A percentile compares a stretch with the other conserved stretches of the same genome.
Conservation (phyloP, 1,140 invertebrate species). For the Macrocentrus cingulum region DNA sequence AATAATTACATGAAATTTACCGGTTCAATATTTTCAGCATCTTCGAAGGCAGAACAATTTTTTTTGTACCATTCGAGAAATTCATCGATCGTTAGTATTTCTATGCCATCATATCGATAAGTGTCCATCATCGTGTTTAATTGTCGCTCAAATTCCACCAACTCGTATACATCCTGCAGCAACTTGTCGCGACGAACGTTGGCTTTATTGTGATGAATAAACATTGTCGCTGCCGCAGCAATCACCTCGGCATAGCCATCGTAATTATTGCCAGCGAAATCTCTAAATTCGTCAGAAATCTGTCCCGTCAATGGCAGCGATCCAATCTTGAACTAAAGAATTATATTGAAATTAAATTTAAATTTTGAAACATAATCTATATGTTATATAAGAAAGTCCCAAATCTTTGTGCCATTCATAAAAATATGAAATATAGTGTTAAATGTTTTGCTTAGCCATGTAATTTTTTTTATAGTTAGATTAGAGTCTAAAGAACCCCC, state of each 20-base stretch:
- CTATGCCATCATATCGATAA: too few species aligned
- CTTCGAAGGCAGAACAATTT: not conserved
- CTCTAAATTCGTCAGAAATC: slow-evolving; percentile 21
- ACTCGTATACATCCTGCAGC: slow-evolving; percentile 12
- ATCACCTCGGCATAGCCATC: not conserved
- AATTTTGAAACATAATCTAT: too few species aligned
- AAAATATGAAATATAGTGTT: too few species aligned
- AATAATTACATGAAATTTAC: too few species aligned
- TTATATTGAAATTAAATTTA: too few species aligned
- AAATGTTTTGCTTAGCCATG: too few species aligned
- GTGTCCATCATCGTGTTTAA: slow-evolving; percentile 20
- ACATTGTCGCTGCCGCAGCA: not conserved
- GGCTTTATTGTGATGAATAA: slow-evolving; percentile 21
- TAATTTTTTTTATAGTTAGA: too few species aligned
- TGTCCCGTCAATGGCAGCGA: slow-evolving; percentile 6
- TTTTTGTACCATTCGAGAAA: slow-evolving; percentile 13
- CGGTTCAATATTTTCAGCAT: not conserved
- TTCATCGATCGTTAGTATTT: not conserved
- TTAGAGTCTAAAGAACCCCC: too few species aligned
- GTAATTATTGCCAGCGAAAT: slow-evolving; percentile 15
- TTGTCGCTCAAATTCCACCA: slow-evolving; percentile 25
- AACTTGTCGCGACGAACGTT: slow-evolving; percentile 14
- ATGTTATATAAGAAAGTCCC: too few species aligned
- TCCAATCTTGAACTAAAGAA: too few species aligned
- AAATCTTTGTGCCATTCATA: too few species aligned